These are phyloP conservation scores for Paratrypauchen microcephalus DNA, from an alignment of 2,797 vertebrate species.

Conservation along the genomic window DNA sequence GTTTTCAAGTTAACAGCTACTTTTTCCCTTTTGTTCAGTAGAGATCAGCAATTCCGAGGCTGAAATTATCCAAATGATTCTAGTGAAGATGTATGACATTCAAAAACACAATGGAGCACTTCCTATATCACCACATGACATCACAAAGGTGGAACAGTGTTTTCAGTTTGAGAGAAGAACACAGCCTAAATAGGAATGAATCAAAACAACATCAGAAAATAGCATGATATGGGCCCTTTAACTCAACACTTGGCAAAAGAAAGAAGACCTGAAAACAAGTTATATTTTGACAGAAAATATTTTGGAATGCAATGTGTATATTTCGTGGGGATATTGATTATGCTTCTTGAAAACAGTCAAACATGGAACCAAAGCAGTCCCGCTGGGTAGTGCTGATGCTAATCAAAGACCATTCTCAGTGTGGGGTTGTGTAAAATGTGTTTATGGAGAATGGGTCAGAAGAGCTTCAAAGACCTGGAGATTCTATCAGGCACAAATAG, in stretches of 20 bases:
- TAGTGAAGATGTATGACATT: too few species aligned
- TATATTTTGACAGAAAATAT: background rate
- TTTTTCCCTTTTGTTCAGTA: too few species aligned
- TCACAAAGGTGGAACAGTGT: too few species aligned
- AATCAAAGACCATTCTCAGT: conserved; percentile 1
- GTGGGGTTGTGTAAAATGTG: background rate
- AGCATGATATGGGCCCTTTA: too few species aligned
- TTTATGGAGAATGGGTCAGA: background rate
- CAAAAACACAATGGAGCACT: too few species aligned
- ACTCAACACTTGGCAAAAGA: background rate
- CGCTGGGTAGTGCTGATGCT: background rate
- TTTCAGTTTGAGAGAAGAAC: too few species aligned
- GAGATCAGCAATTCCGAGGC: too few species aligned
- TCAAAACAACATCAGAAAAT: too few species aligned
- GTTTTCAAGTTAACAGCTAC: too few species aligned
- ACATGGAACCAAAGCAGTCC: background rate
- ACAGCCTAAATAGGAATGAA: too few species aligned
- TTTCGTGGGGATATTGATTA: conserved; percentile 2
- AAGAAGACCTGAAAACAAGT: background rate
- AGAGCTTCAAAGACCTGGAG: background rate
- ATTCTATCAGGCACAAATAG: background rate
- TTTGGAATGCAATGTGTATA: conserved; percentile 3
- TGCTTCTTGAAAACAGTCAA: conserved; percentile 1
- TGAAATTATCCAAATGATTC: too few species aligned
- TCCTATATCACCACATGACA: too few species aligned